A percentile compares a stretch with the other conserved stretches of the same genome.
Evolutionary conservation across 2,797 vertebrate species (phyloP).

Genomic region (Lepus oiostolus): DNA sequence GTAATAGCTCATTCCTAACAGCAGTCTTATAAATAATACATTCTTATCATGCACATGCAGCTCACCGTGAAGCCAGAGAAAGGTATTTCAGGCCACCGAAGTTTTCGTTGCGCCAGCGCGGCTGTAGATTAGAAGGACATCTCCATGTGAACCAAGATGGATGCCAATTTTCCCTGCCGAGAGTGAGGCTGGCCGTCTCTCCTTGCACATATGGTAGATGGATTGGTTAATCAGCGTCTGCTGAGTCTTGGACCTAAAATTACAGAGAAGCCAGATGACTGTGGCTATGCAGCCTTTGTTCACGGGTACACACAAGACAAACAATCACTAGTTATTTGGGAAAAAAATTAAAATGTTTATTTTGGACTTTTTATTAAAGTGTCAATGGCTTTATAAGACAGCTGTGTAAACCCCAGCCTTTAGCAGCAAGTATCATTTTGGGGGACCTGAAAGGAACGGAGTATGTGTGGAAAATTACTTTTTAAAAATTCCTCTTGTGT

Average conservation of each 20-base stretch:
- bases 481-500: constrained; percentile 36
- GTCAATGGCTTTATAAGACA: constrained; percentile 83
- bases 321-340: constrained; percentile 87
- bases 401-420: constrained; percentile 81
- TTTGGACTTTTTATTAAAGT: constrained; percentile 84
- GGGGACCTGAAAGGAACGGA: constrained; percentile 42
- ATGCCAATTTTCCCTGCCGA: constrained; percentile 90
- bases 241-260: constrained; percentile 90
- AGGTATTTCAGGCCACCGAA: constrained; percentile 84
- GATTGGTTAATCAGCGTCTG: constrained; percentile 92
- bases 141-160: constrained; percentile 84
- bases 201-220: constrained; percentile 95
- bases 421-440: constrained; percentile 75
- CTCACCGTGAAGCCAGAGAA: constrained; percentile 81
- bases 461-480: constrained; percentile 55
- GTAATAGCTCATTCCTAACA: constrained; percentile 86
- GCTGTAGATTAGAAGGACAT: constrained; percentile 82
- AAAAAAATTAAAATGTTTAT: constrained; percentile 84
- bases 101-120: constrained; percentile 75
- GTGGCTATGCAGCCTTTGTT: constrained; percentile 87
- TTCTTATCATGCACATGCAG: constrained; percentile 83
- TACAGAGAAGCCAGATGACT: constrained; percentile 88
- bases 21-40: constrained; percentile 88
- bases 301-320: constrained; percentile 85
- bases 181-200: constrained; percentile 91